Evolutionary conservation across 2,888 invertebrate species (phyloP), one percentile per base, ranked within the genome.

Genomic region (Drosophila peninsularis): DNA sequence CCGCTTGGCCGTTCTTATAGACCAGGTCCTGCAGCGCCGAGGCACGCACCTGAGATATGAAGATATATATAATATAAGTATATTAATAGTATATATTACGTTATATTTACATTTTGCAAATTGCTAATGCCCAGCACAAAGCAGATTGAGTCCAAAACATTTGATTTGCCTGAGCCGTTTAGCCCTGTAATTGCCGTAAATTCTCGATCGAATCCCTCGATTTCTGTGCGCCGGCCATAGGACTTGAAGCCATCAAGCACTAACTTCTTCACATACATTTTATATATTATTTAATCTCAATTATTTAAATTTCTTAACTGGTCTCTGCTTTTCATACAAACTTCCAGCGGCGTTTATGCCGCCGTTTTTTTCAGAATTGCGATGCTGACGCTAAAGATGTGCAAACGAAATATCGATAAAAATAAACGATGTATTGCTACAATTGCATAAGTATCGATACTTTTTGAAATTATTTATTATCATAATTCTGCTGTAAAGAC

Each of bases 101-200:
- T 27, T 27, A 10, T 11, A 93, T 94, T 94, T 94, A 98, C 98
- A 92, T 98, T 97, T 3, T 95, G 94, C 75, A 99, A 94, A 92
- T 98, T 98, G 19, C 96, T 95, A 57, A 99, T 98, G 58, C 99
- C 99, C 30, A 99, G 93, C 9, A 99, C 96, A 92, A 99, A 99
- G 92, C 99, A 99, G 92, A 99, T 99, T 0, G 98, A 95, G 93
- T 99, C 99, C 66, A 99, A 94, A 90, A 99, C 97, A 90, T 99
- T 99, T 0, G 98, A 99, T 93, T 99, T 99, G 37, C 99, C 99
- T 76, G 97, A 98, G 9, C 99, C 99, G 93, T 99, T 99, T 50
- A 99, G 93, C 1, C 99, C 99, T 14, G 99, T 99, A 60, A 99
- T 99, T 5, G 99, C 99, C 90, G 99, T 99, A 91, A 99, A 99